Conservation (phyloP, 35 echinoderm and acorn worm species). For the Ptychodera flava region DNA sequence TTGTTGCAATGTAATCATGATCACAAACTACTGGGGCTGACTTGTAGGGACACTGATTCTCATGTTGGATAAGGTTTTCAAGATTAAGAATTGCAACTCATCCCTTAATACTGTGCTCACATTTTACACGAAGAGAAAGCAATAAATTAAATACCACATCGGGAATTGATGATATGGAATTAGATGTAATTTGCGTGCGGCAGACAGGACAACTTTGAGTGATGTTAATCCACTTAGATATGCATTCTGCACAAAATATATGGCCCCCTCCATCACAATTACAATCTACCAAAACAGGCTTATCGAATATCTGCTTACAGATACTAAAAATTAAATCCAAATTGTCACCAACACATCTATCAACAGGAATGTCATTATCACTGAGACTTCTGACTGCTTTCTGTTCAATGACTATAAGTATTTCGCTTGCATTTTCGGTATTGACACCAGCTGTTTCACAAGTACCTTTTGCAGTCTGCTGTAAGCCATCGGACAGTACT, state of each 20-base stretch:
- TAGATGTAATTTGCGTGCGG: background rate
- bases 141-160: background rate
- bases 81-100: background rate
- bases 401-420: background rate
- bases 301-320: background rate
- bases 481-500: too few relatives aligned
- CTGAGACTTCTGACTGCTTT: background rate
- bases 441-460: too few relatives aligned
- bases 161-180: background rate
- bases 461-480: too few relatives aligned
- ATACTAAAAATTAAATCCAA: background rate
- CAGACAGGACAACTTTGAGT: background rate
- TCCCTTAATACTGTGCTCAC: background rate
- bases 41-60: background rate
- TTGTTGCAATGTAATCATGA: background rate
- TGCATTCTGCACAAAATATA: background rate
- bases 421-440: background rate
- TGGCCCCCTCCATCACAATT: background rate
- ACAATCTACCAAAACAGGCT: background rate
- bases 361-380: background rate
- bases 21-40: background rate
- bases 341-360: background rate
- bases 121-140: background rate
- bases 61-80: background rate
- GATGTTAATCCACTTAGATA: background rate